Conservation (phyloP, 2,113 vertebrate genomes). For the Nansenia antarctica region DNA sequence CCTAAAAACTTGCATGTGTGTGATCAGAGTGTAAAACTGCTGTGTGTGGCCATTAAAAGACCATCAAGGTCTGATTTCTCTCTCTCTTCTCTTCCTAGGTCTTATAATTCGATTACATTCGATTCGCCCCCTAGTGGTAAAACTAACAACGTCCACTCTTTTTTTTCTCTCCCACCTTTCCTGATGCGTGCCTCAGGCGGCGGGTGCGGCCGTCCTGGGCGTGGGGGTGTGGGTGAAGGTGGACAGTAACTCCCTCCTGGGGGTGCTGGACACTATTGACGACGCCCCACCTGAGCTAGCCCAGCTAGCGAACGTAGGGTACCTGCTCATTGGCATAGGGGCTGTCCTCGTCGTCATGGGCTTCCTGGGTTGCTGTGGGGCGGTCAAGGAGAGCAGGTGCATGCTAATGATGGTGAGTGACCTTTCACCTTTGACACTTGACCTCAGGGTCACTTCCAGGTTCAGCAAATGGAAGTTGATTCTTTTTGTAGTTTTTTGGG, state of each 20-base stretch:
- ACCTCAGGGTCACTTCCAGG: too few relatives aligned
- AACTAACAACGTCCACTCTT: background rate
- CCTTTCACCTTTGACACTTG: background rate
- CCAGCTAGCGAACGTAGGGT: slow-evolving; percentile 58
- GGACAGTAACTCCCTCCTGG: slow-evolving; percentile 53
- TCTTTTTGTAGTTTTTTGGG: background rate
- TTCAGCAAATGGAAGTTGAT: background rate
- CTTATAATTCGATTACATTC: too few relatives aligned
- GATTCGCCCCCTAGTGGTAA: background rate
- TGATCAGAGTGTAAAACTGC: too few relatives aligned
- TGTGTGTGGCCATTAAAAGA: too few relatives aligned
- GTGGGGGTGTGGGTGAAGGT: slow-evolving; percentile 68
- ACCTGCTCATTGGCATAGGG: slow-evolving; percentile 62
- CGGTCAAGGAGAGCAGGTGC: slow-evolving; percentile 61
- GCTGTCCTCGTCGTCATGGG: slow-evolving; percentile 57
- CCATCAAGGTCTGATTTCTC: too few relatives aligned
- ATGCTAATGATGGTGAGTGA: slow-evolving; percentile 65
- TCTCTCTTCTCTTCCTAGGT: too few relatives aligned
- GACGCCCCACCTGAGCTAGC: slow-evolving; percentile 27
- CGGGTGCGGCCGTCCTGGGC: slow-evolving; percentile 54
- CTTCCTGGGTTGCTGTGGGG: slow-evolving; percentile 71
- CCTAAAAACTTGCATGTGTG: too few relatives aligned
- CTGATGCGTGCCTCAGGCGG: slow-evolving; percentile 43
- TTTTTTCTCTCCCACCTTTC: background rate
- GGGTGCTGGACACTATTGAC: slow-evolving; percentile 35